Conservation (phyloP, 2,797 vertebrate species). For the Poeciliopsis paucimaculata region DNA sequence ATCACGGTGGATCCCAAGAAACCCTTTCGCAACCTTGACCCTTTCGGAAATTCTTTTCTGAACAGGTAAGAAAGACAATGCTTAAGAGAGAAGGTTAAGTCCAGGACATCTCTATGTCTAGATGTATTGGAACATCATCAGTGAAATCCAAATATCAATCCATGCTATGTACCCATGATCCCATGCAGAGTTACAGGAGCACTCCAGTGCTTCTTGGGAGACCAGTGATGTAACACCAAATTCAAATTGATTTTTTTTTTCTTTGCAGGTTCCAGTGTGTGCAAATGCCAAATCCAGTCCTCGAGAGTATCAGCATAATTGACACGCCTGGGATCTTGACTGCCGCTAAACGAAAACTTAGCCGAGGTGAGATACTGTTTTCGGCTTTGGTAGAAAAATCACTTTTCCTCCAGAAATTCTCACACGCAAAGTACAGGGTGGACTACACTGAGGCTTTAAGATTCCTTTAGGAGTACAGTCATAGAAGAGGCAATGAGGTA, state of each 20-base stretch:
- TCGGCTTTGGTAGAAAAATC: background rate
- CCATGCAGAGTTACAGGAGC: background rate
- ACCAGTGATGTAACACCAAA: background rate
- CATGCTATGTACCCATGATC: background rate
- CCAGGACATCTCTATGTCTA: background rate
- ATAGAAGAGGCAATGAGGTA: slow-evolving; percentile 3
- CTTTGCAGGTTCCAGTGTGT: slow-evolving; percentile 86
- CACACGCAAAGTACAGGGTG: slow-evolving; percentile 5
- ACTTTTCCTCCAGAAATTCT: background rate
- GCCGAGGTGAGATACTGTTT: slow-evolving; percentile 78
- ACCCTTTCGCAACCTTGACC: slow-evolving; percentile 89
- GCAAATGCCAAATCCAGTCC: slow-evolving; percentile 85
- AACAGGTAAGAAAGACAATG: slow-evolving; percentile 81
- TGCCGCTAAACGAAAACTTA: slow-evolving; percentile 84
- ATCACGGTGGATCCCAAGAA: slow-evolving; percentile 88
- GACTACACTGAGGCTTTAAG: slow-evolving; percentile 6
- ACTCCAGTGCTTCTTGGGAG: background rate
- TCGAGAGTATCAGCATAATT: slow-evolving; percentile 90
- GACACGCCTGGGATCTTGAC: slow-evolving; percentile 88
- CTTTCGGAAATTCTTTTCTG: slow-evolving; percentile 90
- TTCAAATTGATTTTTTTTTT: slow-evolving; percentile 7
- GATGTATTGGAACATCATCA: background rate
- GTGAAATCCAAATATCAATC: background rate
- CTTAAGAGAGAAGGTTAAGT: background rate
- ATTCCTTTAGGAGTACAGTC: background rate